A percentile compares a stretch with the other conserved stretches of the same genome.
phyloP scores from a whole-genome alignment of 2,888 invertebrate genomes.

The Campaea margaritaria region DNA sequence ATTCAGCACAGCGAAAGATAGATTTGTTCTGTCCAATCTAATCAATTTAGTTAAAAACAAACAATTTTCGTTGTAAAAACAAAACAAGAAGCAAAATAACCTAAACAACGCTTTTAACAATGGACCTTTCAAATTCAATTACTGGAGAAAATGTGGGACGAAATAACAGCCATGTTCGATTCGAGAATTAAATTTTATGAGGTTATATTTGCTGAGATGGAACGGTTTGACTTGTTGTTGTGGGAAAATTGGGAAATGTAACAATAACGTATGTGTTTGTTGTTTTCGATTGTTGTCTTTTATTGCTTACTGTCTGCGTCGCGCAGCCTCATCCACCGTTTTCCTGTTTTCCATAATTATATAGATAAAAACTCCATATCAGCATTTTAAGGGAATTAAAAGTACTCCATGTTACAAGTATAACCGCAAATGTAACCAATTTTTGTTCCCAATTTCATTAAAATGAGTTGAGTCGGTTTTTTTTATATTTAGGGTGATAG shows the following conservation, averaged over 20 bases:
- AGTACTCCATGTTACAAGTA: no score
- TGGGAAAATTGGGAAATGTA: slow-evolving; percentile 12
- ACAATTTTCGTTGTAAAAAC: slow-evolving; percentile 18
- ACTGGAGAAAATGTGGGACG: slow-evolving; percentile 23
- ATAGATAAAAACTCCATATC: no score
- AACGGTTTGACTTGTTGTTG: slow-evolving; percentile 8
- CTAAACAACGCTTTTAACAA: slow-evolving; percentile 19
- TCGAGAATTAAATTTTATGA: slow-evolving; percentile 24
- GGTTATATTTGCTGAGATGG: slow-evolving; percentile 15
- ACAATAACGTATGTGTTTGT: not conserved
- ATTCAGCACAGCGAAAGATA: not conserved
- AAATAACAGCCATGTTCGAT: slow-evolving; percentile 24
- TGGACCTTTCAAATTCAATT: slow-evolving; percentile 29
- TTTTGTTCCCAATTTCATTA: no score
- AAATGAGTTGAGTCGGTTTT: no score
- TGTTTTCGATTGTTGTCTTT: not conserved
- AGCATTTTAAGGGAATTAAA: no score
- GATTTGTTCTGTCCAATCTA: not conserved
- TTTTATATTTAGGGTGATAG: no score
- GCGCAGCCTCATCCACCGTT: no score
- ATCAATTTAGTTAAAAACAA: slow-evolving; percentile 5
- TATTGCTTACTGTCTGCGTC: no score
- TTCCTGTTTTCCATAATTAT: no score
- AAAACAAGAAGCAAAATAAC: slow-evolving; percentile 14
- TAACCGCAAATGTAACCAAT: no score